Evolutionary conservation across 2,113 vertebrate species (phyloP).

Genomic region (Loxodonta africana): DNA sequence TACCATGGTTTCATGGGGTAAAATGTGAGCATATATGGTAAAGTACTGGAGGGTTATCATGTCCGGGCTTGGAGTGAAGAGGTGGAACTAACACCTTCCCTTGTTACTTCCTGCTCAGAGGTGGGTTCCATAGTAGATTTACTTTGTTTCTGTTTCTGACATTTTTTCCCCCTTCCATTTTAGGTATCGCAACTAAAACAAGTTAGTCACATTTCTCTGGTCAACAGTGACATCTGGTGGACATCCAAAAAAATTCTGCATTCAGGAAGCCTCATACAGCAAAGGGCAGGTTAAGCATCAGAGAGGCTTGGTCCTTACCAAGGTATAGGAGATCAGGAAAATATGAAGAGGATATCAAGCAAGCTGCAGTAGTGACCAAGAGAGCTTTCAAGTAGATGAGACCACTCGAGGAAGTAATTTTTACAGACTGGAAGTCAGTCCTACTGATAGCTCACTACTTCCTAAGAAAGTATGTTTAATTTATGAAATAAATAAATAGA

Average conservation of each 20-base stretch:
- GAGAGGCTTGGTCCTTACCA: background rate
- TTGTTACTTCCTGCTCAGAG: background rate
- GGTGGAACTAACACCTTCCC: background rate
- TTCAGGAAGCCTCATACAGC: background rate
- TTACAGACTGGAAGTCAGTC: background rate
- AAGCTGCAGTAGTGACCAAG: background rate
- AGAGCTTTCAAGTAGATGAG: background rate
- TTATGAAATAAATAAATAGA: background rate
- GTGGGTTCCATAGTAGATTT: background rate
- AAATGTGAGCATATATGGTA: background rate
- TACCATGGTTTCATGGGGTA: background rate
- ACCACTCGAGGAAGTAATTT: background rate
- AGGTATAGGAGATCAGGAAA: background rate
- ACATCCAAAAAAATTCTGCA: rapidly evolving
- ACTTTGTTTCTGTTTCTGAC: background rate
- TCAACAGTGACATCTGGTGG: constrained; percentile 87
- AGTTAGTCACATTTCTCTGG: constrained; percentile 45
- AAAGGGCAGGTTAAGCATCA: background rate
- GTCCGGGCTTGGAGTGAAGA: background rate
- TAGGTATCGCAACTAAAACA: background rate
- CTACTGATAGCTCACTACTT: background rate
- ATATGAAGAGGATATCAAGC: background rate
- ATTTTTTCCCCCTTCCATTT: background rate
- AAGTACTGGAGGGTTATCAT: background rate
- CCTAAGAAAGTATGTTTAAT: background rate